These are phyloP conservation scores for Dolichallabes microphthalmus DNA, from an alignment of 2,113 vertebrate species.

Conservation along the genomic window DNA sequence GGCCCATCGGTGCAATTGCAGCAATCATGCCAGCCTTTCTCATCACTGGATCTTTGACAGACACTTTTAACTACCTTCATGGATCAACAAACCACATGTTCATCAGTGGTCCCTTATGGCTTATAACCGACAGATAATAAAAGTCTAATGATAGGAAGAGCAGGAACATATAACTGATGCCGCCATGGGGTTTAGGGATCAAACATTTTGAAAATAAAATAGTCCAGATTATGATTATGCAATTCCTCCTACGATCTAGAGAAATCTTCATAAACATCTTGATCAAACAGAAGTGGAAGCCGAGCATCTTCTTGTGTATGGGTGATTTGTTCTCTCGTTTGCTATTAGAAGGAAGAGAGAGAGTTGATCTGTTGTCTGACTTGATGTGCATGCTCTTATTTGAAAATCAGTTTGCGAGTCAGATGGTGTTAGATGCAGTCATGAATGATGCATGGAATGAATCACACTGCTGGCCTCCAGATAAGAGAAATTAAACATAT, in stretches of 20 bases:
- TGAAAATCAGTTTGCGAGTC: constrained; percentile 46
- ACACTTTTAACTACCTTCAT: too few species aligned
- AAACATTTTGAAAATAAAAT: background rate
- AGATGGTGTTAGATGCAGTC: constrained; percentile 47
- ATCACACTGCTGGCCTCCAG: constrained; percentile 42
- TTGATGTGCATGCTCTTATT: constrained; percentile 33
- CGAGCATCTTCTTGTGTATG: background rate
- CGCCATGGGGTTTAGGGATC: background rate
- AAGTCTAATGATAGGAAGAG: too few species aligned
- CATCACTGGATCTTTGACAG: too few species aligned
- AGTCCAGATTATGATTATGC: constrained; percentile 4
- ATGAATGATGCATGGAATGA: constrained; percentile 59
- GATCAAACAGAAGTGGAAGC: constrained; percentile 12
- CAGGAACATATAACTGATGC: background rate
- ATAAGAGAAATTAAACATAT: constrained; percentile 47
- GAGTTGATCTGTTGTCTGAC: constrained; percentile 29
- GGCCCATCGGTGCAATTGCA: too few species aligned
- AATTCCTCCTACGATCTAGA: constrained; percentile 13
- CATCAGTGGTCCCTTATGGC: too few species aligned
- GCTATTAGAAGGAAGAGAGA: constrained; percentile 18
- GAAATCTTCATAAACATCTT: constrained; percentile 4
- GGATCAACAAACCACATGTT: too few species aligned
- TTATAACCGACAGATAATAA: too few species aligned
- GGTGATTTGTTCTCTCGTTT: constrained; percentile 23
- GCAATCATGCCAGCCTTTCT: too few species aligned